A percentile compares a stretch with the other conserved stretches of the same genome.
Evolutionary conservation across 2,797 vertebrate genomes (phyloP).

Genomic region (Borostomias antarcticus): DNA sequence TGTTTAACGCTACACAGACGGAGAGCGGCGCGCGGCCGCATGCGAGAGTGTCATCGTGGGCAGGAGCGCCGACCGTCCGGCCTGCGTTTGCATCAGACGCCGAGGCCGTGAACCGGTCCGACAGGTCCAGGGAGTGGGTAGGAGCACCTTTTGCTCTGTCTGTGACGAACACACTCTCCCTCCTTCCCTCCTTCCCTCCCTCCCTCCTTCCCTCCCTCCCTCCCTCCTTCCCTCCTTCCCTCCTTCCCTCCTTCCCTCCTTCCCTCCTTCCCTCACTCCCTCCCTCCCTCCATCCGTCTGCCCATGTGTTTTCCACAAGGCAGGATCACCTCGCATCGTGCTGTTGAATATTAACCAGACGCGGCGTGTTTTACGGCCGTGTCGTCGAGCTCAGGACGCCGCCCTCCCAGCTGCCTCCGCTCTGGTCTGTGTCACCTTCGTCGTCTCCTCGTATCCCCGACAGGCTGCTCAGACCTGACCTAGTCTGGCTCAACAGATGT

Average conservation of each 20-base stretch:
- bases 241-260: conserved; percentile 21
- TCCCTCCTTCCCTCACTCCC: neutral
- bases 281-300: neutral
- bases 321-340: neutral
- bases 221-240: conserved; percentile 19
- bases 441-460: neutral
- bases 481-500: too few relatives aligned
- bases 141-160: neutral
- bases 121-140: neutral
- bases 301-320: conserved; percentile 24
- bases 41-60: conserved; percentile 2
- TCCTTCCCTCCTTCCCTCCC: neutral
- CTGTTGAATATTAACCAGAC: conserved; percentile 50
- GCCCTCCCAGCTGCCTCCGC: neutral
- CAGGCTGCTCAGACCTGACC: neutral
- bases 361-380: conserved; percentile 11
- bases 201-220: neutral
- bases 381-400: conserved; percentile 4
- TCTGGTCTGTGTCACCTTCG: neutral
- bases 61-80: neutral
- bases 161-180: neutral
- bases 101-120: neutral
- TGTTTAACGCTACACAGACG: too few relatives aligned
- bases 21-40: neutral
- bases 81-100: neutral